Percentiles rank a stretch among this genome's conserved stretches.
phyloP scores from a whole-genome alignment of 2,797 vertebrate species.

The Pipistrellus pygmaeus region DNA sequence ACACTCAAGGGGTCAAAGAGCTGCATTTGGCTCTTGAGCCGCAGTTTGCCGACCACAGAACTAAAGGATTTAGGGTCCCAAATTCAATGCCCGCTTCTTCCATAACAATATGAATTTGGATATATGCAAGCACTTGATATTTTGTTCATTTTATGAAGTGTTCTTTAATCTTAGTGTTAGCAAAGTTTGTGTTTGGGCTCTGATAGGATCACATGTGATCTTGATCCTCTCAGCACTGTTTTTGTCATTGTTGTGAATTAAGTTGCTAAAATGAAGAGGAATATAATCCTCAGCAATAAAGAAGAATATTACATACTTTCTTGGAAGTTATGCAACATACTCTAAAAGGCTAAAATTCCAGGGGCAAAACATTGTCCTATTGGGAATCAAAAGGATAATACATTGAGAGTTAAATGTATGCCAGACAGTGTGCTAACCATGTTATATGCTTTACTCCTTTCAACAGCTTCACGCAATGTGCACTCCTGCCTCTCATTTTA shows the following conservation, averaged over 20 bases:
- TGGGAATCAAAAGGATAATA: background rate
- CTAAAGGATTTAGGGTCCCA: background rate
- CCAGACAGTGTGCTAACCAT: background rate
- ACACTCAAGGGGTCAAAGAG: too few species aligned
- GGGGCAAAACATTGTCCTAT: background rate
- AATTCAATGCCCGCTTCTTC: background rate
- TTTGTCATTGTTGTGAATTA: background rate
- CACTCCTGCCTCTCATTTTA: background rate
- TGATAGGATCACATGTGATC: background rate
- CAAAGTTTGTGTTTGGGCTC: background rate
- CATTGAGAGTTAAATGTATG: background rate
- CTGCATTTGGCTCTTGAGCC: too few species aligned
- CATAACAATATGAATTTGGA: background rate
- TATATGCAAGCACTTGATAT: background rate
- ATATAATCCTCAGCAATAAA: background rate
- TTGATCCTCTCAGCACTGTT: background rate
- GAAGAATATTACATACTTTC: background rate
- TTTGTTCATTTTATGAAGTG: background rate
- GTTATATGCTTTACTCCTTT: background rate
- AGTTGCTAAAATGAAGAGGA: background rate
- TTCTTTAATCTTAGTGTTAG: background rate
- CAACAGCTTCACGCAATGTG: rapidly evolving
- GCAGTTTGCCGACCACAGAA: background rate
- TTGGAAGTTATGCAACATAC: constrained; percentile 53
- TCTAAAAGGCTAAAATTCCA: constrained; percentile 6